Conservation (phyloP, 2,888 invertebrate genomes). For the Kuschelorhynchus macadamiae region DNA sequence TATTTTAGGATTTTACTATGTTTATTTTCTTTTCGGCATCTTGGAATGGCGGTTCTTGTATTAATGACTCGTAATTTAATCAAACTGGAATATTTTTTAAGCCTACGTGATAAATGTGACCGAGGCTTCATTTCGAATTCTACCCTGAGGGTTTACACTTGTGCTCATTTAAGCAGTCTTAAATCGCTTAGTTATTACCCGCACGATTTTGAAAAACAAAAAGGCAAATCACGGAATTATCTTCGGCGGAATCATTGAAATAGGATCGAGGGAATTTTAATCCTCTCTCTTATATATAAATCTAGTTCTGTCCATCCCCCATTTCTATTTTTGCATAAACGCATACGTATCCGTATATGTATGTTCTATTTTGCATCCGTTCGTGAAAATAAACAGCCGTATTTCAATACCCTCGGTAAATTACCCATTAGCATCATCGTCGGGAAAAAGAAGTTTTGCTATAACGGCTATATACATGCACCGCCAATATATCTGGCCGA, state of each 20-base stretch:
- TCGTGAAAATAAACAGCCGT: constrained; percentile 44
- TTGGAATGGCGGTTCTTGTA: no score
- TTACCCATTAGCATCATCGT: constrained; percentile 44
- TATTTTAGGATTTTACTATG: no score
- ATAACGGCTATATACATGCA: constrained; percentile 48
- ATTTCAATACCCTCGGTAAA: constrained; percentile 47
- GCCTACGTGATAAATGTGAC: no score
- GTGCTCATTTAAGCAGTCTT: constrained; percentile 4
- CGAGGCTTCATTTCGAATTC: background rate
- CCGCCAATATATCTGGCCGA: constrained; percentile 49
- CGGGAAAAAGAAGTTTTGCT: constrained; percentile 48
- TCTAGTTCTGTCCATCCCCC: background rate
- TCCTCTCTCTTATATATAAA: background rate
- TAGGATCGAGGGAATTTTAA: background rate
- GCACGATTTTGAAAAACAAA: background rate
- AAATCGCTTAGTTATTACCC: background rate
- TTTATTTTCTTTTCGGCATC: no score
- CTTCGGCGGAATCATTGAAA: background rate
- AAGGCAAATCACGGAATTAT: constrained; percentile 7
- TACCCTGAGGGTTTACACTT: background rate
- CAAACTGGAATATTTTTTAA: no score
- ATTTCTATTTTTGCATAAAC: constrained; percentile 20
- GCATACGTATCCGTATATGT: constrained; percentile 7
- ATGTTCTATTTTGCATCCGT: constrained; percentile 30
- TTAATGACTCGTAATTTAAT: no score